Base-by-base conservation (phyloP, 1,140 invertebrate genomes). In the Drosophila fuyamai region DNA sequence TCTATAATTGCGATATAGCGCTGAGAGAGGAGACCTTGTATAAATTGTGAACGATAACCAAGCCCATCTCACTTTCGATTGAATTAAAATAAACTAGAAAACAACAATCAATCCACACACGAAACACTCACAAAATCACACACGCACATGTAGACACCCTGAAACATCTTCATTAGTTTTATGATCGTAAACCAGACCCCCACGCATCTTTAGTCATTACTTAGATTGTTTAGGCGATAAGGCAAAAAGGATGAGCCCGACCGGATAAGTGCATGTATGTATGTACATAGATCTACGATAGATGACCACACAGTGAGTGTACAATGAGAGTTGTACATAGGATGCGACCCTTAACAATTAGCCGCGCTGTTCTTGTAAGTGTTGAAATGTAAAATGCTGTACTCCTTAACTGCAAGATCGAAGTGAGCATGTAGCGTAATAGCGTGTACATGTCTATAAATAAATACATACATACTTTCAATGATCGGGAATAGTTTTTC, bases 321-420 rank as follows among this genome's bases (percentile, higher is more conserved):
- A 70, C 74, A 81, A 68, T 65, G 65, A 36, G 47, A 51, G 36
- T 53, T 68, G 82, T 83, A 83, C 76, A 86, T 88, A 86, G 59
- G 74, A 63, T 84, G 76, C 56, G 57, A 81, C 48, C 55, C 67
- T 51, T 62, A 60, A 79, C 66, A 79, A 76, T 79, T 65, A 72
- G 83, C 76, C 41, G 71, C 67, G 76, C 79, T 82, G 70, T 67
- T 78, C 73, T 76, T 75, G 61, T 68, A 76, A 86, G 61, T 86
- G 82, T 86, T 86, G 75, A 88, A 50, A 47, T 86, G 56, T 86
- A 88, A 88, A 83, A 89, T 86, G 79, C 76, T 86, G 79, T 80
- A 89, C 76, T 88, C 84, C 84, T 83, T 89, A 83, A 86, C 53
- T 76, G 78, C 80, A 76, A 81, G 53, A 76, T 75, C 56, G 41